Percentiles rank a stretch among this genome's conserved stretches.
Evolutionary conservation across 1,140 invertebrate genomes (phyloP).

Genomic region (roundworm (Caenorhabditis elegans)): DNA sequence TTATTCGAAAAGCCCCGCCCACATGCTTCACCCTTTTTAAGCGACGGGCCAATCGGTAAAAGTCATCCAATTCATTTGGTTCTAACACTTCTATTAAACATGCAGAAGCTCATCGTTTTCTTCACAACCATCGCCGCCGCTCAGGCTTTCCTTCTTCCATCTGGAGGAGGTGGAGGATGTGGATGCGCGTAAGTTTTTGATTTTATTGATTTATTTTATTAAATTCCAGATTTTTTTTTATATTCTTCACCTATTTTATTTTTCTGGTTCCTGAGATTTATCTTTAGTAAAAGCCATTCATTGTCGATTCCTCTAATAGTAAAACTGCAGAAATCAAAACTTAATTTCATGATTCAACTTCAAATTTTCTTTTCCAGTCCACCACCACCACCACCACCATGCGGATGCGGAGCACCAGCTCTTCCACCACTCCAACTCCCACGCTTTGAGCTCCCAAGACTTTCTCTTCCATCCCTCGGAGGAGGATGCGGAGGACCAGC

Average conservation of each 20-base stretch:
- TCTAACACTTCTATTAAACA: not conserved
- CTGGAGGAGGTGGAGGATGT: constrained; percentile 21
- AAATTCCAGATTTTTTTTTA: not conserved
- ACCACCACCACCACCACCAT: constrained; percentile 24
- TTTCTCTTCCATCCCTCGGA: constrained; percentile 3
- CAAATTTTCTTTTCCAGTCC: not conserved
- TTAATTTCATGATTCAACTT: not conserved
- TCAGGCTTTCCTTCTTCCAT: constrained; percentile 25
- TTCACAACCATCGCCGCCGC: constrained; percentile 1
- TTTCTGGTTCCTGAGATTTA: too few species aligned
- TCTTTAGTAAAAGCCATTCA: too few species aligned
- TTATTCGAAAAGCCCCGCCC: constrained; percentile 5
- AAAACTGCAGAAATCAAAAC: not conserved
- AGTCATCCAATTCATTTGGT: constrained; percentile 10
- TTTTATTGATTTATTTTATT: not conserved
- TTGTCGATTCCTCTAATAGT: too few species aligned
- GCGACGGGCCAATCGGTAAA: not conserved
- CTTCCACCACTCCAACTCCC: constrained; percentile 24
- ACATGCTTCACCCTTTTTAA: not conserved
- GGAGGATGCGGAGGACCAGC: not conserved
- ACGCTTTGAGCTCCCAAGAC: constrained; percentile 6
- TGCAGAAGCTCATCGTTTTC: constrained; percentile 20
- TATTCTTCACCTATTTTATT: too few species aligned
- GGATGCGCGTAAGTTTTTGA: constrained; percentile 16
- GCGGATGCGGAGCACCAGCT: not conserved